These are phyloP conservation scores for Myotis davidii DNA, from an alignment of 2,113 vertebrate species.

Conservation along the genomic window DNA sequence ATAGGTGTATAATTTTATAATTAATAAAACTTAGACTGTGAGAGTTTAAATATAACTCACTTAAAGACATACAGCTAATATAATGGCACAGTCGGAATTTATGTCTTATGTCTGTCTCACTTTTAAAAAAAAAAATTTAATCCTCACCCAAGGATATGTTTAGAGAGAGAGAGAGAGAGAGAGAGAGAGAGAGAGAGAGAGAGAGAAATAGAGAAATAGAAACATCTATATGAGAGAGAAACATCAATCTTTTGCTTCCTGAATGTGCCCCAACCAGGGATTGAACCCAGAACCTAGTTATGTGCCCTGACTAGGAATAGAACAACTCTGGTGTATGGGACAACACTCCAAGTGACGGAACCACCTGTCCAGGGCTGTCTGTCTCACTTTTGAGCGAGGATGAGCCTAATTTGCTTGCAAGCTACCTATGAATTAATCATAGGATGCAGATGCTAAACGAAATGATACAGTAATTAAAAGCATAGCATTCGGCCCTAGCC, in stretches of 20 bases:
- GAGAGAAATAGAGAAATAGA: background rate
- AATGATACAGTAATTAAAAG: no score
- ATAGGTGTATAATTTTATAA: conserved; percentile 23
- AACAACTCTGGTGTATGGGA: background rate
- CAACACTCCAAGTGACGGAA: no score
- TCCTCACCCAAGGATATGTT: background rate
- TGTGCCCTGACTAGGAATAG: background rate
- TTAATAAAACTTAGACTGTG: background rate
- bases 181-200: no score
- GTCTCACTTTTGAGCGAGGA: background rate
- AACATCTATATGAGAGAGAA: background rate
- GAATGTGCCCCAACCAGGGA: background rate
- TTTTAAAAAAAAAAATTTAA: background rate
- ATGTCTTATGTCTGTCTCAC: background rate
- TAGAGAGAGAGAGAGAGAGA: background rate
- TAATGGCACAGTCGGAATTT: background rate
- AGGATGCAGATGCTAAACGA: background rate
- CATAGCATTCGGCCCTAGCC: no score
- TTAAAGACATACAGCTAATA: background rate
- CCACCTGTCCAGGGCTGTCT: background rate
- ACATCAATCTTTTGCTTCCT: background rate
- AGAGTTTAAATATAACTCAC: conserved; percentile 7
- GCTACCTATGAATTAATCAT: background rate
- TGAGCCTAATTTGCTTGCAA: background rate
- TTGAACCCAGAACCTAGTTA: background rate